phyloP scores from a whole-genome alignment of 1,140 invertebrate species.

The Aphis gossypii region DNA sequence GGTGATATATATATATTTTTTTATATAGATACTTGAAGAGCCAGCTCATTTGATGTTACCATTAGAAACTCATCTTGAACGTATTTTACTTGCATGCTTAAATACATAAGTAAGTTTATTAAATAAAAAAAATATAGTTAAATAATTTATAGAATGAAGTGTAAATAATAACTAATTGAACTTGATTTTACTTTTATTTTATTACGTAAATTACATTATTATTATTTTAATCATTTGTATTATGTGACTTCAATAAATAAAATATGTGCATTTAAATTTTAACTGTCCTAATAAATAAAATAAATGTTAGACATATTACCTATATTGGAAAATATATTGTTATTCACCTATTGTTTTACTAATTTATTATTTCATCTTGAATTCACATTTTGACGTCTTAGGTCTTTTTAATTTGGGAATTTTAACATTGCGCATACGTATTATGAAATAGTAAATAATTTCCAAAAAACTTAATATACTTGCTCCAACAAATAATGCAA shows the following conservation, averaged over 20 bases:
- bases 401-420: neutral
- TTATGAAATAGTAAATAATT: conserved; percentile 68
- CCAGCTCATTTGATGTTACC: conserved; percentile 53
- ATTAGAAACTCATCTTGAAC: conserved; percentile 41
- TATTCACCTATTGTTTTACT: neutral
- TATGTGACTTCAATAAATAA: neutral
- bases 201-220: neutral
- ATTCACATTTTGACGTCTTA: neutral
- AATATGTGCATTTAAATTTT: neutral
- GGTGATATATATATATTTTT: neutral
- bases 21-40: conserved; percentile 45
- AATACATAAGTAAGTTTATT: conserved; percentile 34
- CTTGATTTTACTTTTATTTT: neutral
- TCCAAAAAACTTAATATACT: conserved; percentile 72
- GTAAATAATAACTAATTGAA: neutral
- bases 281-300: neutral
- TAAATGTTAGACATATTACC: neutral
- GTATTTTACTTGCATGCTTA: conserved; percentile 51
- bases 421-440: conserved; percentile 61
- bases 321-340: neutral
- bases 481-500: conserved; percentile 71
- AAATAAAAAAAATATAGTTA: neutral
- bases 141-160: neutral
- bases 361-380: neutral
- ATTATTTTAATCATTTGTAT: neutral